Evolutionary conservation across 2,888 invertebrate genomes (phyloP).

Genomic region (Tridacna gigas): DNA sequence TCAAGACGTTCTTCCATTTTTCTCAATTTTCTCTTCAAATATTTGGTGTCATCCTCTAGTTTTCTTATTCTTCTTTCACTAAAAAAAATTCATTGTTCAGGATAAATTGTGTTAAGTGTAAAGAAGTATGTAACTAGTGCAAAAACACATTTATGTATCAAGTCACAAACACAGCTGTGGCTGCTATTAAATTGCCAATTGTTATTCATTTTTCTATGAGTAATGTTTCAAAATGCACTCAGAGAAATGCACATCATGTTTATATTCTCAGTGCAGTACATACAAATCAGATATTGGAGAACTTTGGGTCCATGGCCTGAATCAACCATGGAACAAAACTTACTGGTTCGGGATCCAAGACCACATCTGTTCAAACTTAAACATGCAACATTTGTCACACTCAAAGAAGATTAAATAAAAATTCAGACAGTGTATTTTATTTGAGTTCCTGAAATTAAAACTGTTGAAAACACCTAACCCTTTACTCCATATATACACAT

Average conservation of each 20-base stretch:
- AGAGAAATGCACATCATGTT: neutral
- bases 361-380: neutral
- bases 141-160: neutral
- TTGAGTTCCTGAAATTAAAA: no score
- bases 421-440: no score
- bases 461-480: no score
- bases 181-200: neutral
- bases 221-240: neutral
- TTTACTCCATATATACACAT: no score
- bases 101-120: neutral
- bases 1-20: constrained; percentile 28
- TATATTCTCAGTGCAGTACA: neutral
- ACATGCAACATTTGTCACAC: neutral
- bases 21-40: constrained; percentile 27
- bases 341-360: neutral
- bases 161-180: neutral
- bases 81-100: constrained; percentile 17
- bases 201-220: neutral
- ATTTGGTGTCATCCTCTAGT: constrained; percentile 29
- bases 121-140: neutral
- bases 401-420: neutral
- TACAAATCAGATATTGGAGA: neutral
- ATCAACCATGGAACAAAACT: neutral
- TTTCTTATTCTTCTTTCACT: constrained; percentile 42
- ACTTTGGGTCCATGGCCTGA: neutral